Conservation (phyloP, 1,140 invertebrate species). For the Trichoplusia ni region DNA sequence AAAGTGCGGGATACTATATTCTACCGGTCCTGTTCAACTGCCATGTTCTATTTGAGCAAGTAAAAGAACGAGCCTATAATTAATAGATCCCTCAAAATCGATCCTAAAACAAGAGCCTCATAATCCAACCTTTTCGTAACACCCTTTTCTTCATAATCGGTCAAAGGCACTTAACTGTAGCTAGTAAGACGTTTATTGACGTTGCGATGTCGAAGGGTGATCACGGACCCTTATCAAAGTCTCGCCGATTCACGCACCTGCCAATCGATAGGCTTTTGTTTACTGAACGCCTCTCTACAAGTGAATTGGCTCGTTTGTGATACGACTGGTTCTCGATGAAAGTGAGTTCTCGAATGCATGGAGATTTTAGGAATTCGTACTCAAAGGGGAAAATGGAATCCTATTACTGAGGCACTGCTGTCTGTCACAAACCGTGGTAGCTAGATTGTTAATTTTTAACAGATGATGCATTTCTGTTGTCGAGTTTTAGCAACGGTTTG, state of each 20-base stretch:
- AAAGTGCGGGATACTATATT: too few species aligned
- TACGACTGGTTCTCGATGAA: not conserved
- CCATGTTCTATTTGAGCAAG: too few species aligned
- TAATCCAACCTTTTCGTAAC: not conserved
- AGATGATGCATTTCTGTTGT: too few species aligned
- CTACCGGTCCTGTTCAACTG: too few species aligned
- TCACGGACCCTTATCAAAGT: constrained; percentile 40
- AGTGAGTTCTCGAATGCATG: not conserved
- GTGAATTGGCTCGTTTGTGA: constrained; percentile 27
- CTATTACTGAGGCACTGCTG: too few species aligned
- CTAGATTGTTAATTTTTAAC: too few species aligned
- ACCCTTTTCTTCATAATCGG: constrained; percentile 22
- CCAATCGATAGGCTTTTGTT: constrained; percentile 43
- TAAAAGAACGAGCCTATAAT: too few species aligned
- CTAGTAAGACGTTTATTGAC: constrained; percentile 36
- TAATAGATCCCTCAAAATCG: too few species aligned
- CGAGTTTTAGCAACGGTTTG: too few species aligned
- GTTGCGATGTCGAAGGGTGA: constrained; percentile 16
- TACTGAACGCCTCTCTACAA: constrained; percentile 27
- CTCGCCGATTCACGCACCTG: constrained; percentile 35
- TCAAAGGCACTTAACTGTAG: constrained; percentile 30
- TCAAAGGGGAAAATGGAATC: too few species aligned
- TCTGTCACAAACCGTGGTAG: too few species aligned
- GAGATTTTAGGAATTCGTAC: too few species aligned
- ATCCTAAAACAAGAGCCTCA: not conserved